Base-by-base conservation (phyloP, 2,888 invertebrate genomes). In the Drosophila kanekoi region DNA sequence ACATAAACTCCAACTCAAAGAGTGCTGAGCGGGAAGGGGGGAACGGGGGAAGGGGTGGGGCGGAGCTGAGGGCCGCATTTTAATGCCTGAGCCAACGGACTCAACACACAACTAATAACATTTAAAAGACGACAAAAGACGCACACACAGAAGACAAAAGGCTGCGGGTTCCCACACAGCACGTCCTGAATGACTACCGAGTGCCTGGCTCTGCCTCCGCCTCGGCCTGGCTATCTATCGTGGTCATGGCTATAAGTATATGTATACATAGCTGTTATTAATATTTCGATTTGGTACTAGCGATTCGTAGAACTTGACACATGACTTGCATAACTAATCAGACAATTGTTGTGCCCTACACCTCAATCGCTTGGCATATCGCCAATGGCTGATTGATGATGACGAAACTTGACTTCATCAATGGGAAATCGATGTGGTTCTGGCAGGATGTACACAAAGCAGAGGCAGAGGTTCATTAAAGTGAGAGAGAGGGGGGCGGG, bases 231-330 rank as follows among this genome's bases (percentile, higher is more conserved):
- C 63, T 45, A 59, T 45, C 64, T 65, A 66, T 63, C 47, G 41
- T 65, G 65, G 64, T 35, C 64, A 62, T 62, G 62, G 51, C 63
- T 51, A 61, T 61, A 47, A 64, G 64, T 63, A 62, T 62, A 28
- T 53, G 47, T 68, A 59, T 51, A 59, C 56, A 71, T 67, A 63
- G 74, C 80, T 87, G 85, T 84, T 87, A 86, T 86, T 86, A 86
- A 87, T 86, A 86, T 86, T 86, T 86, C 85, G 85, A 86, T 86
- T 87, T 77, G 85, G 85, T 86, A 77, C 68, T 77, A 81, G 79
- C 82, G 87, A 87, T 87, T 86, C 85, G 85, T 72, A 87, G 85
- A 86, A 86, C 61, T 71, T 72, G 76, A 67, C 70, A 74, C 85
- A 85, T 82, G 85, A 86, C 85, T 87, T 82, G 85, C 82, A 86